Percentiles rank a stretch among this genome's conserved stretches.
phyloP scores from a whole-genome alignment of 2,888 invertebrate genomes.

The Isotomurus palustris region DNA sequence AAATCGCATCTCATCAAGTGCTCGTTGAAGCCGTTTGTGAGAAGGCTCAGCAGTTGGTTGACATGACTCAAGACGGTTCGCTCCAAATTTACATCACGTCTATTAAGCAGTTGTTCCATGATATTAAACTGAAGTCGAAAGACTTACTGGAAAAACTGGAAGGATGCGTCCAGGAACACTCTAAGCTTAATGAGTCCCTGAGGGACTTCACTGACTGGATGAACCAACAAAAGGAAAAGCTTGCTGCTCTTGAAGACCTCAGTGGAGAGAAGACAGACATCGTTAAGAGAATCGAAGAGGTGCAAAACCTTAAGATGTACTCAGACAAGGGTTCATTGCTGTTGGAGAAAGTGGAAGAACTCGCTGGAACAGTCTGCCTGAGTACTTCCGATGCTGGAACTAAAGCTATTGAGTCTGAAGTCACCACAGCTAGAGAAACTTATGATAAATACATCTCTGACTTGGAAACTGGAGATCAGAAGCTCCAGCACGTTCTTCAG shows the following conservation, averaged over 20 bases:
- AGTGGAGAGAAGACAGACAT: slow-evolving; percentile 81
- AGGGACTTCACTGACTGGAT: slow-evolving; percentile 79
- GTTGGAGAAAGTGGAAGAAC: slow-evolving; percentile 63
- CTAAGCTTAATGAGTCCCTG: slow-evolving; percentile 68
- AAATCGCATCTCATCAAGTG: slow-evolving; percentile 84
- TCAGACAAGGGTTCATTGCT: slow-evolving; percentile 53
- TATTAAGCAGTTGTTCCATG: slow-evolving; percentile 81
- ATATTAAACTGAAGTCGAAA: slow-evolving; percentile 80
- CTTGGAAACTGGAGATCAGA: slow-evolving; percentile 52
- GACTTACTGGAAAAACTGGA: slow-evolving; percentile 78
- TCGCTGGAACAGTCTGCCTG: slow-evolving; percentile 52
- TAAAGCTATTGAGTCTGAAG: slow-evolving; percentile 46
- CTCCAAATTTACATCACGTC: slow-evolving; percentile 79
- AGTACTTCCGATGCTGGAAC: slow-evolving; percentile 49
- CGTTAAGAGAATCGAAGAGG: slow-evolving; percentile 63
- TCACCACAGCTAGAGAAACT: slow-evolving; percentile 34
- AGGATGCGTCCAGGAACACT: slow-evolving; percentile 78
- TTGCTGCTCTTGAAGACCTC: slow-evolving; percentile 74
- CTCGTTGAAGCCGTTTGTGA: slow-evolving; percentile 87
- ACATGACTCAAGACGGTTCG: slow-evolving; percentile 83
- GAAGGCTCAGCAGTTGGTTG: slow-evolving; percentile 83
- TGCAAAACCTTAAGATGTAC: slow-evolving; percentile 60
- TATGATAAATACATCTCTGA: slow-evolving; percentile 44
- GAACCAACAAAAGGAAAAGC: slow-evolving; percentile 69
- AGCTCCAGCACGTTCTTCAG: slow-evolving; percentile 67